Evolutionary conservation across 1,140 invertebrate genomes (phyloP).

Genomic region (Steinernema khuongi): DNA sequence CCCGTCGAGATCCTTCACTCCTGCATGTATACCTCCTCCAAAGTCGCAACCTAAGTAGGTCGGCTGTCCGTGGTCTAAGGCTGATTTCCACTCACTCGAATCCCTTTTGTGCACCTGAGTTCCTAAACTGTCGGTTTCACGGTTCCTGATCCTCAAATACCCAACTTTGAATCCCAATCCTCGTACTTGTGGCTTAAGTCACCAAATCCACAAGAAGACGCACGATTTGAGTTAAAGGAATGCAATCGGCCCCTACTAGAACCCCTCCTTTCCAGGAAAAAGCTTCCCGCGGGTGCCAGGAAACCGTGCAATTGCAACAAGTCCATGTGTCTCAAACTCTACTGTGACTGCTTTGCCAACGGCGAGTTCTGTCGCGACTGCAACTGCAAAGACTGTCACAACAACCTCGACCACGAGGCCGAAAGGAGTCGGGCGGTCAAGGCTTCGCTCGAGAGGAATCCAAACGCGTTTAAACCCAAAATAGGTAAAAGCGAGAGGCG

Average conservation of each 20-base stretch:
- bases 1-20: neutral
- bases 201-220: too few relatives aligned
- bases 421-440: conserved; percentile 86
- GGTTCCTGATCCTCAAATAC: too few relatives aligned
- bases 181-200: too few relatives aligned
- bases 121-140: too few relatives aligned
- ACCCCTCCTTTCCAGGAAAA: conserved; percentile 52
- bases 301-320: conserved; percentile 99
- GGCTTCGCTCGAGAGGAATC: conserved; percentile 85
- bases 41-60: neutral
- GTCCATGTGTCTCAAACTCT: conserved; percentile 94
- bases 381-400: conserved; percentile 95
- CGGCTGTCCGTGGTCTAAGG: neutral
- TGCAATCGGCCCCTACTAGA: too few relatives aligned
- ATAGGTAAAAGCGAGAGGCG: conserved; percentile 78
- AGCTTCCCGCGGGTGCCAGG: conserved; percentile 58
- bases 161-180: too few relatives aligned
- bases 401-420: conserved; percentile 92
- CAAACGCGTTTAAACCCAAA: conserved; percentile 91
- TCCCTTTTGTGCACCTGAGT: too few relatives aligned
- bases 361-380: conserved; percentile 97
- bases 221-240: too few relatives aligned
- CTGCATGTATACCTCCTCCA: neutral
- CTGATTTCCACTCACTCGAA: too few relatives aligned
- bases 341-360: conserved; percentile 99